Evolutionary conservation across 2,888 invertebrate species (phyloP).

Genomic region (Chrysodeixis includens): DNA sequence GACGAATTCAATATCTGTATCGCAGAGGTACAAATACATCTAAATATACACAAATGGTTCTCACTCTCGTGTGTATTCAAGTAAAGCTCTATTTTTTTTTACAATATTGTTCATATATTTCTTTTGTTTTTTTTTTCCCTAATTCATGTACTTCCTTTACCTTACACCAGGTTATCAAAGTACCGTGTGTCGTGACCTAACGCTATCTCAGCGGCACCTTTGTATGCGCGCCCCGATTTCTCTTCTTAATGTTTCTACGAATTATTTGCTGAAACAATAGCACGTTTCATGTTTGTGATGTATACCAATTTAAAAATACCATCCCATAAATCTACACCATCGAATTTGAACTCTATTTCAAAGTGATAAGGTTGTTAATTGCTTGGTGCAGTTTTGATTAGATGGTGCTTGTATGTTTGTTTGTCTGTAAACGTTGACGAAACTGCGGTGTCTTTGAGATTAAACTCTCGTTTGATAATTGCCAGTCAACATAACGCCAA

Average conservation of each 20-base stretch:
- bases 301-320: constrained; percentile 60
- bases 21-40: too few relatives aligned
- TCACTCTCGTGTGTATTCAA: too few relatives aligned
- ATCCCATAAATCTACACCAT: constrained; percentile 1
- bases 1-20: too few relatives aligned
- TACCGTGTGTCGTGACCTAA: constrained; percentile 62
- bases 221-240: constrained; percentile 81
- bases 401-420: constrained; percentile 61
- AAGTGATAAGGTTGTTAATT: constrained; percentile 60
- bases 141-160: constrained; percentile 41
- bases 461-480: constrained; percentile 83
- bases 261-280: constrained; percentile 88
- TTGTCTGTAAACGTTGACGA: constrained; percentile 78
- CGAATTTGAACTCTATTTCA: constrained; percentile 16
- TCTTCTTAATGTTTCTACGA: constrained; percentile 81
- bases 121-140: constrained; percentile 28
- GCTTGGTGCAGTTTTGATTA: constrained; percentile 29
- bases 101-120: background rate
- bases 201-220: constrained; percentile 75
- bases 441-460: constrained; percentile 85
- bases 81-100: too few relatives aligned
- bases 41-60: too few relatives aligned
- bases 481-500: constrained; percentile 78
- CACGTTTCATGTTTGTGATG: constrained; percentile 77
- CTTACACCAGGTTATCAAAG: constrained; percentile 59